A percentile compares a stretch with the other conserved stretches of the same genome.
phyloP scores from a whole-genome alignment of 1,140 invertebrate genomes.

The Drosophila sechellia region DNA sequence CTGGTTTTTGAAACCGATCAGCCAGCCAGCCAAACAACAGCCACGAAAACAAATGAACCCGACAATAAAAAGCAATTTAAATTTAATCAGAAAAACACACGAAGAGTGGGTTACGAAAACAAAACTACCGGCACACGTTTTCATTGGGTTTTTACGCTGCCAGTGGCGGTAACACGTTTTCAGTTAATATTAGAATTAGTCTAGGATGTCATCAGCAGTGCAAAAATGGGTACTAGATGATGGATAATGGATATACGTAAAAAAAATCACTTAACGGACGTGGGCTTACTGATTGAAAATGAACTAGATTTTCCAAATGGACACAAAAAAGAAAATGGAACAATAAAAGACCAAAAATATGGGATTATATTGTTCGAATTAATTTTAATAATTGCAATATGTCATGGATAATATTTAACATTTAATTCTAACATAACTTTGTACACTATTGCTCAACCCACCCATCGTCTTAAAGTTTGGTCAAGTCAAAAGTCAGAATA shows the following conservation, averaged over 20 bases:
- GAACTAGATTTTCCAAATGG: not conserved
- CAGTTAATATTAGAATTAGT: constrained; percentile 3
- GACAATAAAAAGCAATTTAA: constrained; percentile 54
- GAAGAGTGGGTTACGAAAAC: constrained; percentile 7
- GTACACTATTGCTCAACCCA: not conserved
- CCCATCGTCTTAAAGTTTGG: not conserved
- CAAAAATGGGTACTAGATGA: not conserved
- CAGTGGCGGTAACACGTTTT: constrained; percentile 20
- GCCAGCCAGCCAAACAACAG: not conserved
- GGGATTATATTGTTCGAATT: too few species aligned
- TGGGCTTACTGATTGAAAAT: not conserved
- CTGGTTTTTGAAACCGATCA: constrained; percentile 33
- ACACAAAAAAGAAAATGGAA: not conserved
- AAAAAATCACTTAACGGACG: too few species aligned
- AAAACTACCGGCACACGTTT: constrained; percentile 34
- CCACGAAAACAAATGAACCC: constrained; percentile 22
- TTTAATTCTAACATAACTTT: not conserved
- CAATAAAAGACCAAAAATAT: too few species aligned
- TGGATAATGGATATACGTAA: not conserved
- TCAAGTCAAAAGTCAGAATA: not conserved
- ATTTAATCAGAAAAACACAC: constrained; percentile 47
- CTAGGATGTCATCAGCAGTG: not conserved
- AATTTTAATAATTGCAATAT: too few species aligned
- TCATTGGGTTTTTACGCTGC: constrained; percentile 6
- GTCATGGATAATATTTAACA: too few species aligned